Evolutionary conservation across 2,113 vertebrate species (phyloP), one percentile per base, ranked within the genome.

Genomic region (Sarotherodon lohbergeri): DNA sequence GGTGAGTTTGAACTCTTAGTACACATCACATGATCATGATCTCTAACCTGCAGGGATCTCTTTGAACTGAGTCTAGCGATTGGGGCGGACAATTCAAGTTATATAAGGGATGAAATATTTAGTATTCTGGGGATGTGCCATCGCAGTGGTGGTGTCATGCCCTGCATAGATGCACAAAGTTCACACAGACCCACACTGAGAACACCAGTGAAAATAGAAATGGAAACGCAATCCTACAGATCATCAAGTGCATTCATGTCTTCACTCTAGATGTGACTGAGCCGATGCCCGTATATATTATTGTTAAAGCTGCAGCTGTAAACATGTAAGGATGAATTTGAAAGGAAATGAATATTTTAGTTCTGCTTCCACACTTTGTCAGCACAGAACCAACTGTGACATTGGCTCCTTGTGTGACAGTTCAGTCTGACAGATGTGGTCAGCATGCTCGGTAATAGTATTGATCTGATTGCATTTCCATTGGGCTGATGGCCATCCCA

Each of bases 391-490:
- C 56, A 57, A 9, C 32, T 68, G 48, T 85, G 81, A 32, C 54
- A 14, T 79, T 79, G 59, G 73, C 59, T 57, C 41, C 76, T 66
- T 66, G 84, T 91, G 88, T 81, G 81, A 78, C 87, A 91, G 83
- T 93, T 93, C 85, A 83, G 43, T 82, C 80, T 57, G 86, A 89
- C 84, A 90, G 87, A 93, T 82, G 82, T 86, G 84, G 88, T 83
- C 90, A 55, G 86, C 93, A 93, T 92, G 86, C 76, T 84, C 61
- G 80, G 86, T 19, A 63, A 83, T 22, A 57, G 63, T 71, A 83
- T 86, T 87, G 92, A 93, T 94, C 80, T 88, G 83, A 93, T 86
- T 89, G 82, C 7, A 12, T 91, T 92, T 93, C 88, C 90, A 90
- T 90, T 61, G 46, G 86, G 80, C 87, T 90, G 46, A 78, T 78